Evolutionary conservation across 2,797 vertebrate genomes (phyloP), one percentile per base, ranked within the genome.

Genomic region (Pyrocephalus nanus): DNA sequence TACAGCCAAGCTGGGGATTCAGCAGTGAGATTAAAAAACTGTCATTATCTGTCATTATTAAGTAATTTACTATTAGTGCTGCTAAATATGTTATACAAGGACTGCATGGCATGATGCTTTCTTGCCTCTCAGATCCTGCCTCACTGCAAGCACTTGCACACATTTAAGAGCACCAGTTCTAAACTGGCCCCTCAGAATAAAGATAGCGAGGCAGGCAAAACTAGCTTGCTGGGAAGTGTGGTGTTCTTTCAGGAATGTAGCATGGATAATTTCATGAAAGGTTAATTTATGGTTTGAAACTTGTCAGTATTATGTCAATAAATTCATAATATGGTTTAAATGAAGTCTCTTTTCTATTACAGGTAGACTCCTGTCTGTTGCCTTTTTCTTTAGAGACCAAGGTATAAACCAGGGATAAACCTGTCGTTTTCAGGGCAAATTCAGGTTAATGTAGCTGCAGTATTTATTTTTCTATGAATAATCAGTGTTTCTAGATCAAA

Each of bases 201-300:
- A 70, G n/a, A 26, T 1, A 0, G 9, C n/a, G 25, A n/a, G 19
- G 8, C 30, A 34, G 45, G 43, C 40, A 40, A 17, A 72, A 42
- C 17, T 3, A 19, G 3, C 5, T 26, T 62, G 32, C 50, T 15
- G 36, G 5, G 20, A 3, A 32, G 14, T 2, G 1, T 1, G 0
- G 21, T 20, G 16, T 45, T 85, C 58, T 50, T n/a, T 45, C 20
- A 53, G 32, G 45, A 60, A 4, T 25, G 32, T 12, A 23, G 12
- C 27, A 45, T 1, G 2, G 29, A 15, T 45, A 75, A 32, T 6
- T 65, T 40, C 26, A 18, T 25, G 4, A 30, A 38, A 66, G 8
- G 8, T 65, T 60, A 54, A 81, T 32, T 64, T 87, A 23, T 22
- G 47, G 19, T 53, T 73, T 88, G 57, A 78, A 79, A 93, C 51